Evolutionary conservation across 1,140 invertebrate genomes (phyloP).

Genomic region (Pantala flavescens): DNA sequence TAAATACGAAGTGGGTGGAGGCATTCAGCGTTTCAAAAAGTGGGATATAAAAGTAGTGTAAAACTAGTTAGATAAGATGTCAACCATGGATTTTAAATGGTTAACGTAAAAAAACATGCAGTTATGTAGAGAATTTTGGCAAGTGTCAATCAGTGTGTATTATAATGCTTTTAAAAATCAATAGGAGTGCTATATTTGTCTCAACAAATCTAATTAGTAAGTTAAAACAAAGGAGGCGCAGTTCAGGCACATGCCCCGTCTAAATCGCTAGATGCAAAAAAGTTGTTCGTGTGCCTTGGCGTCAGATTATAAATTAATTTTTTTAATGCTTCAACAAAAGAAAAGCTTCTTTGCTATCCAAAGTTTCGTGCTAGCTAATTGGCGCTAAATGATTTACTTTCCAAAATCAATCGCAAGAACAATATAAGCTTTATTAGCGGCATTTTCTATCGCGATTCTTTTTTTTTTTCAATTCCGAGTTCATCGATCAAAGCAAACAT

Average conservation of each 20-base stretch:
- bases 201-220: background rate
- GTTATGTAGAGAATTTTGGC: slow-evolving; percentile 6
- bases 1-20: slow-evolving; percentile 9
- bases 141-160: background rate
- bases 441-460: no score
- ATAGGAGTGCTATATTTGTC: background rate
- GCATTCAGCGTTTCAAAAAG: slow-evolving; percentile 1
- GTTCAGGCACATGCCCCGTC: background rate
- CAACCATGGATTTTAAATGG: background rate
- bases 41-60: background rate
- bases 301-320: background rate
- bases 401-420: no score
- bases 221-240: background rate
- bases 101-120: slow-evolving; percentile 7
- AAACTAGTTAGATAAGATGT: slow-evolving; percentile 10
- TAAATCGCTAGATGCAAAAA: background rate
- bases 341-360: background rate
- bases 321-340: background rate
- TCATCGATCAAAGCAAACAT: no score
- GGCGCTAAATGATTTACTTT: no score
- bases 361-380: no score
- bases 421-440: no score
- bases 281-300: background rate
- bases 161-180: background rate
- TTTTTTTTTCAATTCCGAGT: no score